Conservation (phyloP, 2,888 invertebrate genomes). For the Platycnemis pennipes region DNA sequence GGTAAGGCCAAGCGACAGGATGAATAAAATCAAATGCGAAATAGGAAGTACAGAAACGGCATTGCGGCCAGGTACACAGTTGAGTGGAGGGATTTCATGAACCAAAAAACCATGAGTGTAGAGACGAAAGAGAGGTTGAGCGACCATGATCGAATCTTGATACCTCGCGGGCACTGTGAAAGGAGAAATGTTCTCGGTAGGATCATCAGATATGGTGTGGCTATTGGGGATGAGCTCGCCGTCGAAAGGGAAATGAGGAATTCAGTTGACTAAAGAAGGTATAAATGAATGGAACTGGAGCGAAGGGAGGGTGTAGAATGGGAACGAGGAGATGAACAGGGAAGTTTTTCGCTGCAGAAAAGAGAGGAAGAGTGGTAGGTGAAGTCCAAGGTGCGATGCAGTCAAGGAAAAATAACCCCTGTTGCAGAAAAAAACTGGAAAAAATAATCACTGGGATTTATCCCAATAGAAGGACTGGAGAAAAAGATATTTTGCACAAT, state of each 20-base stretch:
- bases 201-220: not conserved
- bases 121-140: not conserved
- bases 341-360: not conserved
- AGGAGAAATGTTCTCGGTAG: not conserved
- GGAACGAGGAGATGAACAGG: not conserved
- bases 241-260: not conserved
- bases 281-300: no score
- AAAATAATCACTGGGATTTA: not conserved
- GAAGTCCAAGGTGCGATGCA: no score
- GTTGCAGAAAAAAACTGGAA: not conserved
- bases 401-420: no score
- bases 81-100: not conserved
- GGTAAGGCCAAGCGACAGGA: no score
- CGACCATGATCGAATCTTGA: not conserved
- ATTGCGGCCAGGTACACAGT: not conserved
- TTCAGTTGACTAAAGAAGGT: not conserved
- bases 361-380: not conserved
- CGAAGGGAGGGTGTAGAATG: no score
- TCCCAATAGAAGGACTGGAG: no score
- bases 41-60: no score
- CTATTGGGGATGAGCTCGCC: not conserved
- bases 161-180: not conserved
- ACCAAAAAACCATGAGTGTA: not conserved
- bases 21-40: no score
- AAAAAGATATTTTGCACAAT: no score